Conservation (phyloP, 1,140 invertebrate species). For the Nephila pilipes region DNA sequence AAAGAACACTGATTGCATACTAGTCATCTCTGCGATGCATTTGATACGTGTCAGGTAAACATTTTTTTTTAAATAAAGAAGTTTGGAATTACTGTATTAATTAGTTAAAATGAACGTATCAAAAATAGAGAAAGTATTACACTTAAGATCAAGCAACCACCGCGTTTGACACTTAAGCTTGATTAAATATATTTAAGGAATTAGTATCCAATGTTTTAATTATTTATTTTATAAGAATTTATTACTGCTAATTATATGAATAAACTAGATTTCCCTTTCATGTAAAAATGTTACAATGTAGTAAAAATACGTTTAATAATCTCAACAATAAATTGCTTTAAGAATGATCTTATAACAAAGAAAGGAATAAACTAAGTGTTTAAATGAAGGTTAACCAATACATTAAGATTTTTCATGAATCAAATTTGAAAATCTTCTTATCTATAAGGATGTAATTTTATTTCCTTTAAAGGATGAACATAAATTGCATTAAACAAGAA, state of each 20-base stretch:
- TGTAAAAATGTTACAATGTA: neutral
- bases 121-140: neutral
- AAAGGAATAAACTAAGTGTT: no score
- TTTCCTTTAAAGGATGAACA: no score
- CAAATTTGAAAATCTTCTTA: no score
- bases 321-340: no score
- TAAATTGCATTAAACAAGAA: no score
- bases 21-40: neutral
- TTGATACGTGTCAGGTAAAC: neutral
- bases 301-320: neutral
- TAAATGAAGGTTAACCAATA: no score
- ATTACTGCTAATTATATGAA: neutral
- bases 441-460: no score
- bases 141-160: neutral
- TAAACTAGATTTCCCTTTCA: neutral
- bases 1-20: neutral
- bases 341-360: no score
- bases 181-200: neutral
- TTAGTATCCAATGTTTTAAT: neutral
- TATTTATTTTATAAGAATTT: neutral
- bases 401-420: no score
- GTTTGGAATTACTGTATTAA: constrained; percentile 5
- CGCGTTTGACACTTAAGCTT: neutral
- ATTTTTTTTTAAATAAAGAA: neutral
- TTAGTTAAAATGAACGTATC: neutral